Conservation (phyloP, 2,888 invertebrate species). For the Liopterus haemorrhoidalis region DNA sequence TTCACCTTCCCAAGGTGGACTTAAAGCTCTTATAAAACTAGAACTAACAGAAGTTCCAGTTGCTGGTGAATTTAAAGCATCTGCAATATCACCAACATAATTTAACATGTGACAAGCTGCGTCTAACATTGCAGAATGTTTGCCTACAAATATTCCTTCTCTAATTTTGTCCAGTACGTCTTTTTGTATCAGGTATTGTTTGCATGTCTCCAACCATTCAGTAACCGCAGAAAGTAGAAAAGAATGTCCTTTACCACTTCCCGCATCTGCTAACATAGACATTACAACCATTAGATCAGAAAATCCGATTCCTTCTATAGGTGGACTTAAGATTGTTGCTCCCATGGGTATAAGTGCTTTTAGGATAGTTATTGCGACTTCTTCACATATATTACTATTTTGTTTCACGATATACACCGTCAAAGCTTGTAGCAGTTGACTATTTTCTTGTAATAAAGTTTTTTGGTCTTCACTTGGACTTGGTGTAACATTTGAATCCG, state of each 20-base stretch:
- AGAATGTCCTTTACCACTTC: conserved; percentile 72
- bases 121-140: conserved; percentile 54
- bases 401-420: conserved; percentile 69
- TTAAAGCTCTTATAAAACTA: conserved; percentile 49
- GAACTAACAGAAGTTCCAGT: conserved; percentile 39
- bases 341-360: conserved; percentile 70
- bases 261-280: conserved; percentile 80
- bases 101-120: conserved; percentile 79
- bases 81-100: conserved; percentile 73
- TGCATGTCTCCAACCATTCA: conserved; percentile 73
- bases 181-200: conserved; percentile 52
- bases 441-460: conserved; percentile 60
- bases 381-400: conserved; percentile 55
- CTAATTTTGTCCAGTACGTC: conserved; percentile 54
- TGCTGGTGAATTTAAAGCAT: conserved; percentile 48
- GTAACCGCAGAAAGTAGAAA: conserved; percentile 73
- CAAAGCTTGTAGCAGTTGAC: conserved; percentile 61
- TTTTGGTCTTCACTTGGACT: conserved; percentile 47
- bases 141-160: conserved; percentile 46
- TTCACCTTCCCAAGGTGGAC: conserved; percentile 77
- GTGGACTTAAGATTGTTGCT: conserved; percentile 57
- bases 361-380: conserved; percentile 59
- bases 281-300: conserved; percentile 71
- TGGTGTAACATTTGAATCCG: conserved; percentile 35
- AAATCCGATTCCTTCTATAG: conserved; percentile 67